Conservation (phyloP, 2,888 invertebrate species). For the Drosophila kanekoi region DNA sequence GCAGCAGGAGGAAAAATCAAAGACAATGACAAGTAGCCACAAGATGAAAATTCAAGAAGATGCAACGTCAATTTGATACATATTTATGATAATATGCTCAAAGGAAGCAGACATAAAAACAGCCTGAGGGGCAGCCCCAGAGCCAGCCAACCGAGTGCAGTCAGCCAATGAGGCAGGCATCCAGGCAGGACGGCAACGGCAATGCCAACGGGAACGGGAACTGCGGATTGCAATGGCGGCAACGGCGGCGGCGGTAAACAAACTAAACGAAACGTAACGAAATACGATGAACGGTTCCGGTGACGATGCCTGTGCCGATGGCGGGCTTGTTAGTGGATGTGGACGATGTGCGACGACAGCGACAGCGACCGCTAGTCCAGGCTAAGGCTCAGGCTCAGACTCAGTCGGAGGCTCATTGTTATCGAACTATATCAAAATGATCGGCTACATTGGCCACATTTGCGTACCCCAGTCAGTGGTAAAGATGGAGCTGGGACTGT, state of each 20-base stretch:
- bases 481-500: constrained; percentile 34
- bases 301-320: constrained; percentile 36
- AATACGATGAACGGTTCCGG: constrained; percentile 67
- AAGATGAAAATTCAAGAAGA: constrained; percentile 79
- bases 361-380: constrained; percentile 67
- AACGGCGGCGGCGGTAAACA: constrained; percentile 59
- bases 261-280: constrained; percentile 59
- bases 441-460: constrained; percentile 73
- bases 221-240: constrained; percentile 30
- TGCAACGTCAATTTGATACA: constrained; percentile 80
- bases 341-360: constrained; percentile 52
- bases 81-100: constrained; percentile 77
- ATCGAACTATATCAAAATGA: constrained; percentile 82
- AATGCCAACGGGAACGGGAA: constrained; percentile 15
- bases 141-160: constrained; percentile 18
- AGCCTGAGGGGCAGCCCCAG: constrained; percentile 45
- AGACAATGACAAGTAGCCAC: constrained; percentile 80
- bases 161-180: constrained; percentile 13
- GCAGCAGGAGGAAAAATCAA: constrained; percentile 70
- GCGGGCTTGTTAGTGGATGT: constrained; percentile 65
- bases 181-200: constrained; percentile 13
- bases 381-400: constrained; percentile 15
- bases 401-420: constrained; percentile 58
- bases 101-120: constrained; percentile 58
- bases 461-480: constrained; percentile 58